phyloP scores from a whole-genome alignment of 2,888 invertebrate genomes.

The Bembecia ichneumoniformis region DNA sequence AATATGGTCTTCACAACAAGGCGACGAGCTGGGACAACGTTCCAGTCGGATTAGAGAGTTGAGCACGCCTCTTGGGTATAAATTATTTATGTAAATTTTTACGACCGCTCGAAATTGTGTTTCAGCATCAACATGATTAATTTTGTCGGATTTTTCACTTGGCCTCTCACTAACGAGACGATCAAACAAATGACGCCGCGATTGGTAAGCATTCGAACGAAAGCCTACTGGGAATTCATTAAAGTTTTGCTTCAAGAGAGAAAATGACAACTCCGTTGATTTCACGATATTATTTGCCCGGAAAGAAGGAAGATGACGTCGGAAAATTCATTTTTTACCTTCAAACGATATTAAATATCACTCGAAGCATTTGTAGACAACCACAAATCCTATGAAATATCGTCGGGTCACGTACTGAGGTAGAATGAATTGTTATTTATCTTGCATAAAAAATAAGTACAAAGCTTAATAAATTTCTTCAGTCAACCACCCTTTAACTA shows the following conservation, averaged over 20 bases:
- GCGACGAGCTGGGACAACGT: slow-evolving; percentile 17
- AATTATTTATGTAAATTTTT: slow-evolving; percentile 69
- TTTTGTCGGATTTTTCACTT: slow-evolving; percentile 63
- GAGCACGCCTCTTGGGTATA: slow-evolving; percentile 50
- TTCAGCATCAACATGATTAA: slow-evolving; percentile 65
- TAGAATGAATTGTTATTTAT: slow-evolving; percentile 30
- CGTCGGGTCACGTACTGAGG: slow-evolving; percentile 40
- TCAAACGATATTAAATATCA: slow-evolving; percentile 14
- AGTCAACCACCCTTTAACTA: slow-evolving; percentile 24
- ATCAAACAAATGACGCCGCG: slow-evolving; percentile 57
- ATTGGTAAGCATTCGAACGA: slow-evolving; percentile 46
- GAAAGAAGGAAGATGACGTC: slow-evolving; percentile 13
- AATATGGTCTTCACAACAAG: slow-evolving; percentile 23
- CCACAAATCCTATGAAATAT: slow-evolving; percentile 33
- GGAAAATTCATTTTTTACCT: slow-evolving; percentile 16
- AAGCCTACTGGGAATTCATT: slow-evolving; percentile 56
- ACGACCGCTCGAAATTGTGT: slow-evolving; percentile 60
- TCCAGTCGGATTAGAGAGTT: slow-evolving; percentile 35
- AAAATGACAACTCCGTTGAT: slow-evolving; percentile 31
- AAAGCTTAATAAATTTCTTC: slow-evolving; percentile 20
- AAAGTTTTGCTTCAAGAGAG: slow-evolving; percentile 29
- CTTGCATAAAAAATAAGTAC: slow-evolving; percentile 14
- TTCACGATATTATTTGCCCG: slow-evolving; percentile 33
- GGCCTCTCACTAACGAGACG: slow-evolving; percentile 51
- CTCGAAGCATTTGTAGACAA: slow-evolving; percentile 17